Base-by-base conservation (phyloP, 2,797 vertebrate species). In the Alauda arvensis region DNA sequence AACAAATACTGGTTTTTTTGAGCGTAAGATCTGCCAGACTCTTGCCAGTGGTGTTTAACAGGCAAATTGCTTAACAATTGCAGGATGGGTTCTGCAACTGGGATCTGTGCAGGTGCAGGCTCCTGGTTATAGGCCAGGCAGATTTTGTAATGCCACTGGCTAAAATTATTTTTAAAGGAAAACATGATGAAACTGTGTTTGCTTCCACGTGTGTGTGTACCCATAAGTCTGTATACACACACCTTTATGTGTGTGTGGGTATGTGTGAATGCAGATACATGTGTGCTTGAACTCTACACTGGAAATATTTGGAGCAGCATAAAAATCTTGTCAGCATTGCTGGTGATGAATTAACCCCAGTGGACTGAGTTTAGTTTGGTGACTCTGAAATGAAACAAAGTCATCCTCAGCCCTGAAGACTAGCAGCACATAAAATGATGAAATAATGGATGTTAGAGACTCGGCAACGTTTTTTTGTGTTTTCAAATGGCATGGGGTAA, bases 71-170 rank as follows among this genome's bases (percentile, higher is more conserved):
- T 96, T 93, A 96, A 95, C 93, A 96, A 91, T 95, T 94, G 42
- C 69, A 70, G 86, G 45, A 90, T 90, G 91, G 75, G 87, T 91
- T 96, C 83, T 93, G 89, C 94, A 83, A 88, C 94, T 95, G 96
- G 95, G 95, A 96, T 91, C 94, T 93, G 85, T 87, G 95, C 96
- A 98, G 97, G 97, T 98, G 97, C 97, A 88, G 70, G 59, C 75
- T 93, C 77, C 94, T 97, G 96, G 95, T 94, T 87, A 82, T 8
- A 43, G 93, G 96, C 97, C 97, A 97, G 95, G 74, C 82, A 95
- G 94, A 94, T 96, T 96, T 97, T 97, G 96, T 94, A 97, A 96
- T 93, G 85, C 93, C 94, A 94, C 92, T 94, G 96, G 91, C 96
- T 95, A 87, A 94, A 96, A 94, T 93, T 61, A 83, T 93, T 96